Evolutionary conservation across 2,888 invertebrate species (phyloP), one percentile per base, ranked within the genome.

Genomic region (Erebia epiphron): DNA sequence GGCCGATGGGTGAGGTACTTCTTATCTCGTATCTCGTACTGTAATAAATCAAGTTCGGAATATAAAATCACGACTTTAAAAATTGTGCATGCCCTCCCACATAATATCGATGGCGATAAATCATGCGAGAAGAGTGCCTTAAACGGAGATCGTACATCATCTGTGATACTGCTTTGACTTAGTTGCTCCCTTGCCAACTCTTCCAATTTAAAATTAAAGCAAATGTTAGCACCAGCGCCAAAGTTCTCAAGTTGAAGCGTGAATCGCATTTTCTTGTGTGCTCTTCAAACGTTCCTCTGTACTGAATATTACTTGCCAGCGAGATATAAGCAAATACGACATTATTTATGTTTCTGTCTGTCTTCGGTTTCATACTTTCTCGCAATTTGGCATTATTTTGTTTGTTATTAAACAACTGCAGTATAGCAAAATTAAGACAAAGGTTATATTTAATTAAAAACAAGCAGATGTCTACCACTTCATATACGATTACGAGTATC

Each of bases 151-250:
- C 72, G 72, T 76, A 71, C 66, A 76, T 75, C 73, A 68, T 74
- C 69, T 58, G 60, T 56, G 68, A 74, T 72, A 68, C 61, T 46
- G 61, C 66, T 73, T 73, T 72, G 73, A 75, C 69, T 72, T 69
- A 71, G 71, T 75, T 70, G 65, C 61, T 67, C 35, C 67, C 70
- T 58, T 73, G 75, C 75, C 75, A 75, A 76, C 70, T 60, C 68
- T 73, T 76, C 69, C 65, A 71, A 76, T 72, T 72, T 73, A 57
- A 75, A 76, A 76, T 73, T 73, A 75, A 73, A 73, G 70, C 70
- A 72, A 75, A 75, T 75, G 65, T 73, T 72, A 70, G 73, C 71
- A 72, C 69, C 69, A 64, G 66, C 72, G 73, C 73, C 75, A 73
- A 72, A 73, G 68, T 70, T 70, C 63, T 56, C 56, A 66, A 73